Conservation (phyloP, 1,140 invertebrate genomes). For the Drosophila teissieri region DNA sequence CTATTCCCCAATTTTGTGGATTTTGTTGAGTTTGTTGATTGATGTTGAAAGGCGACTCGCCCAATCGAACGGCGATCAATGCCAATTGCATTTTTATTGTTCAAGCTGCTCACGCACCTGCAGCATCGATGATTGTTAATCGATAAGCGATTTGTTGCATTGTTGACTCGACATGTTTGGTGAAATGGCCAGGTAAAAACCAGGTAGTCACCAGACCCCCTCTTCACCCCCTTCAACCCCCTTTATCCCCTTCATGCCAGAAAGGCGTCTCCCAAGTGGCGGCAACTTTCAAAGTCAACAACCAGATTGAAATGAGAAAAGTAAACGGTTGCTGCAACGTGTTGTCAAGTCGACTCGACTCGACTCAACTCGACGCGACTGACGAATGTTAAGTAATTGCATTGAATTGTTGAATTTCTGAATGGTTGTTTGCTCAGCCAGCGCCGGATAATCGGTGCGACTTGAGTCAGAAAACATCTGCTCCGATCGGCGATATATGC, state of each 20-base stretch:
- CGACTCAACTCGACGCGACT: slow-evolving; percentile 4
- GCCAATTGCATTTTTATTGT: slow-evolving; percentile 29
- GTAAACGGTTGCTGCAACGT: slow-evolving; percentile 51
- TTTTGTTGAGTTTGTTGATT: slow-evolving; percentile 14
- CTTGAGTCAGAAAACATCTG: slow-evolving; percentile 39
- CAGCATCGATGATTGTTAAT: slow-evolving; percentile 26
- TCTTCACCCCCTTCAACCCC: neutral
- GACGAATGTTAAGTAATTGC: slow-evolving; percentile 56
- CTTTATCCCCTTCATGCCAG: neutral
- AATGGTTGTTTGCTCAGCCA: slow-evolving; percentile 17
- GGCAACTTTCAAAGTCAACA: slow-evolving; percentile 71
- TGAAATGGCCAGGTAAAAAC: slow-evolving; percentile 26
- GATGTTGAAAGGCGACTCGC: slow-evolving; percentile 19
- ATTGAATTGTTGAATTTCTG: slow-evolving; percentile 25
- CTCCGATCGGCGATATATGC: slow-evolving; percentile 9
- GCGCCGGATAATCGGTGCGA: slow-evolving; percentile 25
- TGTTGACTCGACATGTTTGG: slow-evolving; percentile 61
- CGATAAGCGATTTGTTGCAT: slow-evolving; percentile 45
- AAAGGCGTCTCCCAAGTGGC: slow-evolving; percentile 17
- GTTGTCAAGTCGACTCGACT: slow-evolving; percentile 26
- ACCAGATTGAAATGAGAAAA: slow-evolving; percentile 55
- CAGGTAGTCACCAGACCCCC: slow-evolving; percentile 5
- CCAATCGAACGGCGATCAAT: slow-evolving; percentile 47
- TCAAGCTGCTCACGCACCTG: slow-evolving; percentile 44
- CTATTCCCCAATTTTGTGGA: slow-evolving; percentile 4